These are phyloP conservation scores for Sander lucioperca DNA, from an alignment of 2,113 vertebrate species.

Conservation along the genomic window DNA sequence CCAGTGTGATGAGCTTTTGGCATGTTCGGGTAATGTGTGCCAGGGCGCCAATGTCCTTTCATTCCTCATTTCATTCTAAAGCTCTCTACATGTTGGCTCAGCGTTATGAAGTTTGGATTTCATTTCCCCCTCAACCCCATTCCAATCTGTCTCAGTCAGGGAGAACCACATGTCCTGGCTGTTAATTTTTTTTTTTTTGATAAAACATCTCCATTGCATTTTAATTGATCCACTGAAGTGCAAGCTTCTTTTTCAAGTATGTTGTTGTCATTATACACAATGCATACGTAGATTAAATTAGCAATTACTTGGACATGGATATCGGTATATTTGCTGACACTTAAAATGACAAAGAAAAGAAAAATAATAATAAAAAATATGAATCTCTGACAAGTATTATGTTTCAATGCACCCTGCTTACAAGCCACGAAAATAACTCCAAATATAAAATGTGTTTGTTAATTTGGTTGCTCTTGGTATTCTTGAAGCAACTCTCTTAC, in stretches of 20 bases:
- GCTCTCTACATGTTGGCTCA: slow-evolving; percentile 61
- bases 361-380: background rate
- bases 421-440: background rate
- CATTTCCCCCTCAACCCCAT: slow-evolving; percentile 34
- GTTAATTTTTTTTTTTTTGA: background rate
- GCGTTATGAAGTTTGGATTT: slow-evolving; percentile 65
- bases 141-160: slow-evolving; percentile 47
- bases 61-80: slow-evolving; percentile 69
- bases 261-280: background rate
- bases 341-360: background rate
- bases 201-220: slow-evolving; percentile 3
- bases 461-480: background rate
- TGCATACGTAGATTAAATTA: background rate
- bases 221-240: slow-evolving; percentile 19
- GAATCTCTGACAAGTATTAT: no score
- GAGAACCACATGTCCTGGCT: slow-evolving; percentile 42
- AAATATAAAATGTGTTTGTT: slow-evolving; percentile 2
- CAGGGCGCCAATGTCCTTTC: slow-evolving; percentile 50
- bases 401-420: background rate
- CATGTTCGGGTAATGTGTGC: slow-evolving; percentile 51
- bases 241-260: background rate
- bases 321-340: background rate
- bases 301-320: background rate
- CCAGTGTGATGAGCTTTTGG: slow-evolving; percentile 61
- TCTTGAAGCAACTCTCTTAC: slow-evolving; percentile 16